A percentile compares a stretch with the other conserved stretches of the same genome.
Evolutionary conservation across 2,797 vertebrate species (phyloP).

Genomic region (Chromobotia macracanthus): DNA sequence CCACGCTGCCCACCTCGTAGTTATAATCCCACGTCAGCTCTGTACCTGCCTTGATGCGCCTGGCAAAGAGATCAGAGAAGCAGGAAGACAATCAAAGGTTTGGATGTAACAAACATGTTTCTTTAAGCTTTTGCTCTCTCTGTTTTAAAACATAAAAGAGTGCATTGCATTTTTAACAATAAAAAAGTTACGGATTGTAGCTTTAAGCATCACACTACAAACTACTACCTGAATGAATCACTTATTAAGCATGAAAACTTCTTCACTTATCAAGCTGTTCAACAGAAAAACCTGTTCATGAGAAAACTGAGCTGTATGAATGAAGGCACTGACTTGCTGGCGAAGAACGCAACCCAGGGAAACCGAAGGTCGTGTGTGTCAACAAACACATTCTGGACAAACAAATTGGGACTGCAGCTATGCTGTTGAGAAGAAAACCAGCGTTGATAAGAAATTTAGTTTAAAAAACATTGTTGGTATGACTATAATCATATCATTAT

Average conservation of each 20-base stretch:
- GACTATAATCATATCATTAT: background rate
- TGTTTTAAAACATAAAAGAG: too few relatives aligned
- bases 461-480: background rate
- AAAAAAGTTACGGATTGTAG: too few relatives aligned
- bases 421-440: slow-evolving; percentile 71
- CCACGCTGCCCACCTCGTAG: slow-evolving; percentile 85
- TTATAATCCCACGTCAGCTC: slow-evolving; percentile 90
- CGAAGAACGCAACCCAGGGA: slow-evolving; percentile 88
- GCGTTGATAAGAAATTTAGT: background rate
- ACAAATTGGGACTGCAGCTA: slow-evolving; percentile 88
- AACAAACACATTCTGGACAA: slow-evolving; percentile 90
- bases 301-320: background rate
- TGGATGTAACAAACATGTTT: background rate
- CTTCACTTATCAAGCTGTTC: too few relatives aligned
- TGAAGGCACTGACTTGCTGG: slow-evolving; percentile 81
- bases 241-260: background rate
- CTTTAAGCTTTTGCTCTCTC: too few relatives aligned
- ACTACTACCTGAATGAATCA: too few relatives aligned
- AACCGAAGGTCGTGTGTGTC: slow-evolving; percentile 88
- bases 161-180: too few relatives aligned
- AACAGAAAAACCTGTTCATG: background rate
- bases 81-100: background rate
- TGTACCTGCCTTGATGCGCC: slow-evolving; percentile 82
- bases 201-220: too few relatives aligned
- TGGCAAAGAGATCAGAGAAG: slow-evolving; percentile 54